Evolutionary conservation across 2,888 invertebrate species (phyloP), one percentile per base, ranked within the genome.

Genomic region (Nomada flava): DNA sequence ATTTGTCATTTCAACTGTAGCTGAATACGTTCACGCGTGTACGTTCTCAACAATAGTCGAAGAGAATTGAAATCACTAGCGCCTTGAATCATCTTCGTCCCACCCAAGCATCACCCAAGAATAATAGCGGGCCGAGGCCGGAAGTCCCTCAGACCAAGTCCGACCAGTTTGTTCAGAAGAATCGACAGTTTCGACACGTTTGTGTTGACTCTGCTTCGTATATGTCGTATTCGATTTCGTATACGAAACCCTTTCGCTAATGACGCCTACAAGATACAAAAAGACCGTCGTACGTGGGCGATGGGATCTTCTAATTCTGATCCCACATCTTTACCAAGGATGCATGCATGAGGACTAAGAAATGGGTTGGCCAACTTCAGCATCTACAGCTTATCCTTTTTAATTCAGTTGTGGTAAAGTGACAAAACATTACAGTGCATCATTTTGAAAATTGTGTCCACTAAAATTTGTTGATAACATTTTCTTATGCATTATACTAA

Each of bases 301-400:
- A 92, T 84, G 83, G 85, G 86, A 85, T 89, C 90, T 89, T 92
- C 92, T 91, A 92, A 93, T 92, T 86, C 90, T 78, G 53, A 36
- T 26, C 53, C 68, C 64, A 69, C 50, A 18, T 52, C 42, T 55
- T 55, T 11, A 15, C 42, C 18, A 72, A 79, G 81, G 83, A 83
- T 52, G 69, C 59, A 60, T 55, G 85, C 18, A 36, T 11, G 75
- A 80, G 72, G 73, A 67, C 78, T 57, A 67, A 76, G 73, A 86
- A 81, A 79, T 82, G 86, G 79, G 63, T 29, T 62, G 52, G 23
- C 42, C 47, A 69, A 74, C 69, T 92, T 92, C 90, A 93, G 93
- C 93, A 93, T 93, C 93, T 93, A 93, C 92, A 92, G 92, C 91
- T 92, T 93, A 92, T 92, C 92, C 92, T 93, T 88, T 91, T 89